Percentiles rank a stretch among this genome's conserved stretches.
Evolutionary conservation across 2,113 vertebrate genomes (phyloP).

Genomic region (Ondatra zibethicus): DNA sequence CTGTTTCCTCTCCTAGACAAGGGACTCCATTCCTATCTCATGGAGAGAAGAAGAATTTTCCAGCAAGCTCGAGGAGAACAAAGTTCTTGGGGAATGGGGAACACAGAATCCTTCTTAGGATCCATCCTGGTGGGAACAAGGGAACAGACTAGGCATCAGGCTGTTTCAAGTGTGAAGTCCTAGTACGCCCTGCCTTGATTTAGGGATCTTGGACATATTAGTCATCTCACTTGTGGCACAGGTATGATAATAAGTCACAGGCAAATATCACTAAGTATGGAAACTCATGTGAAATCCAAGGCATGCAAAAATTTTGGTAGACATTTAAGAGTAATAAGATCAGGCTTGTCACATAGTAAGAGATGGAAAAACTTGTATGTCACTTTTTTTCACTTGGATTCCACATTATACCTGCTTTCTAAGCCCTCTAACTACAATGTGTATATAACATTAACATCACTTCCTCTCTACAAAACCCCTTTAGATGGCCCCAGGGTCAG

Average conservation of each 20-base stretch:
- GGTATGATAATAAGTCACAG: not conserved
- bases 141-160: not conserved
- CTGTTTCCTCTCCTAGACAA: not conserved
- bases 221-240: not conserved
- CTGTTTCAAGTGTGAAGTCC: not conserved
- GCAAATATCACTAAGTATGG: not conserved
- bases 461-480: too few species aligned
- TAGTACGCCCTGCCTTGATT: accelerated
- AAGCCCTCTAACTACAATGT: not conserved
- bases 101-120: not conserved
- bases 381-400: not conserved
- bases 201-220: not conserved
- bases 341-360: too few species aligned
- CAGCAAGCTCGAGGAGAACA: not conserved
- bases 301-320: not conserved
- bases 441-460: not conserved
- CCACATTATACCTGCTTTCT: not conserved
- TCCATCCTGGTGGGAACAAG: not conserved
- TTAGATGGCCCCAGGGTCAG: not conserved
- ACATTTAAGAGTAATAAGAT: too few species aligned
- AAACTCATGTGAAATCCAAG: not conserved
- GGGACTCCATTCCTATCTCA: not conserved
- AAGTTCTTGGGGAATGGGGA: not conserved
- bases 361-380: not conserved
- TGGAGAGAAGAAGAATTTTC: not conserved